phyloP scores from a whole-genome alignment of 2,797 vertebrate species.

The Oreochromis mossambicus region DNA sequence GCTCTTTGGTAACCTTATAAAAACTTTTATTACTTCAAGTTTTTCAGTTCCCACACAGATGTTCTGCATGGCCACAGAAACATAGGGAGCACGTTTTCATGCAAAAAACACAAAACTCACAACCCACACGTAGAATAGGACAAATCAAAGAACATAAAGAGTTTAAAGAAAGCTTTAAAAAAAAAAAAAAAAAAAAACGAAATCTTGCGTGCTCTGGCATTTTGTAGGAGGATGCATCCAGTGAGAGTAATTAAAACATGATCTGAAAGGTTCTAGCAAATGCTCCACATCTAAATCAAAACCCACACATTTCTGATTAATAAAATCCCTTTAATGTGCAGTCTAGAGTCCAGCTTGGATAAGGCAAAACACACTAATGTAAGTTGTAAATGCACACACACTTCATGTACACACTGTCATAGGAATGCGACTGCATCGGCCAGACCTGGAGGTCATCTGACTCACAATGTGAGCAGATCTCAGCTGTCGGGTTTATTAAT shows the following conservation, averaged over 20 bases:
- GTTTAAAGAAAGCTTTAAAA: neutral
- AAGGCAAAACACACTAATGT: neutral
- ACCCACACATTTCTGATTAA: neutral
- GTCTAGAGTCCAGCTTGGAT: neutral
- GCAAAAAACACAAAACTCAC: neutral
- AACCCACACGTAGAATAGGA: neutral
- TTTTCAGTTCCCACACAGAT: conserved; percentile 7
- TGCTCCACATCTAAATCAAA: neutral
- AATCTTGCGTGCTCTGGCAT: neutral
- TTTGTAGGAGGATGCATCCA: neutral
- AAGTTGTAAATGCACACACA: neutral
- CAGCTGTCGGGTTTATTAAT: neutral
- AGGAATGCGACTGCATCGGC: neutral
- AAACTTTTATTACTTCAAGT: conserved; percentile 1
- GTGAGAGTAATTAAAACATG: neutral
- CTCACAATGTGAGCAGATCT: neutral
- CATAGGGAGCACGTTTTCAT: neutral
- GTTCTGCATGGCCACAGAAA: conserved; percentile 2
- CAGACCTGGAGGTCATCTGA: neutral
- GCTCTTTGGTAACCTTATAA: neutral
- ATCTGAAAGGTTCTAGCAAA: neutral
- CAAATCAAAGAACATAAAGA: neutral
- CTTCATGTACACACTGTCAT: neutral
- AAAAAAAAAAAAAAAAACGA: no score
- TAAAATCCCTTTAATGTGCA: neutral